A percentile compares a stretch with the other conserved stretches of the same genome.
Evolutionary conservation across 2,113 vertebrate genomes (phyloP).

Genomic region (Egretta garzetta): DNA sequence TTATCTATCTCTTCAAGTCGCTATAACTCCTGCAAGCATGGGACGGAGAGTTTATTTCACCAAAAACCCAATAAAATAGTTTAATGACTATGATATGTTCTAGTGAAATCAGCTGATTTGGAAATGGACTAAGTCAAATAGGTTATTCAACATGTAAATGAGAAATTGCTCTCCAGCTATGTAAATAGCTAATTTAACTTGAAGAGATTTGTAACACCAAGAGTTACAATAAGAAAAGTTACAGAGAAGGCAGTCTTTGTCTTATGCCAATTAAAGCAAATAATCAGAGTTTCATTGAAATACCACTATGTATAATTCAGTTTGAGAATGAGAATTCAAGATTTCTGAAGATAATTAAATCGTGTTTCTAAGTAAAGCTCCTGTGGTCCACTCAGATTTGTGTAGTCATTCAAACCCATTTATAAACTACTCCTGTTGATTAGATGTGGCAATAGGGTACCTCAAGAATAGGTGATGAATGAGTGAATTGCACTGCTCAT

Average conservation of each 20-base stretch:
- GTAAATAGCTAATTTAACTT: conserved; percentile 12
- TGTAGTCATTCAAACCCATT: neutral
- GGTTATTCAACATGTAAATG: neutral
- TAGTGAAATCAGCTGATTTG: neutral
- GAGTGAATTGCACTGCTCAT: neutral
- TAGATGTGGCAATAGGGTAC: neutral
- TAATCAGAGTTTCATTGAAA: neutral
- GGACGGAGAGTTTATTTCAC: neutral
- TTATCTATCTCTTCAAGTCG: neutral
- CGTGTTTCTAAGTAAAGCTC: neutral
- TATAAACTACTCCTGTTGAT: neutral
- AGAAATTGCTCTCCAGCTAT: neutral
- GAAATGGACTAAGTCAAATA: neutral
- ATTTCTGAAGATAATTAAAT: neutral
- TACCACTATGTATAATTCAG: neutral
- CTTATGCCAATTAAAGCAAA: neutral
- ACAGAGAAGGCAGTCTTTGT: neutral
- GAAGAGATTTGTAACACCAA: neutral
- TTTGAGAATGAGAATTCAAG: neutral
- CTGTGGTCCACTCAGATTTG: neutral
- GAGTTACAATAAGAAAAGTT: neutral
- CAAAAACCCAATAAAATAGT: neutral
- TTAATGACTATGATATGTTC: neutral
- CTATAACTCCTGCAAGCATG: neutral
- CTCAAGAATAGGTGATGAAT: neutral